Evolutionary conservation across 2,888 invertebrate species (phyloP), one percentile per base, ranked within the genome.

Genomic region (Agonopterix arenella): DNA sequence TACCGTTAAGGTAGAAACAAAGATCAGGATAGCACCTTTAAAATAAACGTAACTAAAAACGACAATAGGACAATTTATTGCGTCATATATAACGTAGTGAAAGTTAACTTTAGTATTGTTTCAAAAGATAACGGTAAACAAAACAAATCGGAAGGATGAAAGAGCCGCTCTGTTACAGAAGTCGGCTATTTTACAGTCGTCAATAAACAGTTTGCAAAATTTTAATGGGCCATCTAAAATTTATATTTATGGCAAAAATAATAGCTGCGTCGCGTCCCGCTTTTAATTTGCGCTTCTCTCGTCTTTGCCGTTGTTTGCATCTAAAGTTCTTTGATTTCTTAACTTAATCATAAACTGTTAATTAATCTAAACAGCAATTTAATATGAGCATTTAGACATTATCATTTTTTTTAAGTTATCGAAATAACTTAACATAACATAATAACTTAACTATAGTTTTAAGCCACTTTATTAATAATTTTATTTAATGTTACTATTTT

Each of bases 81-180:
- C 73, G 66, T 77, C 80, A 79, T 84, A 84, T 81, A 84, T 81
- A 78, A 86, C 72, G 59, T 78, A 88, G 88, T 85, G 88, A 88
- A 88, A 88, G 88, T 86, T 76, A 57, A 58, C 52, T 28, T 7
- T 28, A 56, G 64, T 64, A 69, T 82, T 80, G 80, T 83, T 59
- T 75, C 64, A 69, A 64, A 28, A 62, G 70, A 65, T 81, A 86
- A 88, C 84, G 76, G 85, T 84, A 79, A 73, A 78, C 65, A 72
- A 76, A 73, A 79, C 68, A 68, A 66, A 66, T 61, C 62, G 61
- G 62, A 57, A 52, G 59, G 57, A 75, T 68, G 78, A 80, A 78
- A 70, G 64, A 48, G 63, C 68, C 64, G 76, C 66, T 68, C 64
- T 73, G 70, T 64, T 74, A 76, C 80, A 80, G 82, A 61, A 84